Conservation (phyloP, 2,113 vertebrate species). For the Xyliphius kryptos region DNA sequence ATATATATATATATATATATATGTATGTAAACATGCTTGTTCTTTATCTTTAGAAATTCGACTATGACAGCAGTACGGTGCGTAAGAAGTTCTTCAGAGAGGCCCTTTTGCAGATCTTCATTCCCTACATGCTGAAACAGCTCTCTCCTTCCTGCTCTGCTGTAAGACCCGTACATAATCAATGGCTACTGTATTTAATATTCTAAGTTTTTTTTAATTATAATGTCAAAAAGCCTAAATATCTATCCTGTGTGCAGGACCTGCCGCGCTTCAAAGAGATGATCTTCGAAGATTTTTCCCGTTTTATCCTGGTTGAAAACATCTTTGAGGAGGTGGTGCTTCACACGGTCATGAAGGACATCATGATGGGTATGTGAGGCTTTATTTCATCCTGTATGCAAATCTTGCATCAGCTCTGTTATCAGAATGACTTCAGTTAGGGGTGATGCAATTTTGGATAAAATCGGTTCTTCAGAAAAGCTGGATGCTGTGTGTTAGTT, state of each 20-base stretch:
- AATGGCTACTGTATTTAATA: too few species aligned
- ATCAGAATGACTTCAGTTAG: too few species aligned
- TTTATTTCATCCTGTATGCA: too few species aligned
- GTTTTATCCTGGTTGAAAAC: slow-evolving; percentile 86
- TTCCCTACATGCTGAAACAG: slow-evolving; percentile 92
- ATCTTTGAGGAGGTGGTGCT: slow-evolving; percentile 92
- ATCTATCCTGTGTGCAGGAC: slow-evolving; percentile 60
- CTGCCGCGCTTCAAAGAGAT: slow-evolving; percentile 83
- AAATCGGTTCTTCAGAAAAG: too few species aligned
- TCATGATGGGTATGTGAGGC: slow-evolving; percentile 77
- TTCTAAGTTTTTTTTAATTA: background rate
- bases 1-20: too few species aligned
- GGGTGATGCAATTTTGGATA: too few species aligned
- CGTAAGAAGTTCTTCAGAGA: slow-evolving; percentile 93
- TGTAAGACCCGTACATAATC: slow-evolving; percentile 11
- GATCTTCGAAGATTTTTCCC: slow-evolving; percentile 90
- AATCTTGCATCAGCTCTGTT: too few species aligned
- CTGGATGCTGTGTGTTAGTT: too few species aligned
- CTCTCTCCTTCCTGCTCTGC: slow-evolving; percentile 63
- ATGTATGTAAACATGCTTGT: background rate
- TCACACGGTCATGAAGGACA: slow-evolving; percentile 91
- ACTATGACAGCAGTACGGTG: slow-evolving; percentile 94
- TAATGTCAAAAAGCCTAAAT: background rate
- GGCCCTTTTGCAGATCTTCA: slow-evolving; percentile 90
- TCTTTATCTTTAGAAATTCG: slow-evolving; percentile 73